These are phyloP conservation scores for rabbit (Oryctolagus cuniculus) DNA, from an alignment of 2,113 vertebrate species.

Conservation along the genomic window mOryCun1.1 NC_091440.1:40487001-40487500, in stretches of 20 bases:
- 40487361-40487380: constrained; percentile 56
- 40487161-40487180: not conserved
- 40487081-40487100: not conserved
- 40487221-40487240: constrained; percentile 54
- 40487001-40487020: not conserved
- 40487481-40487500: constrained; percentile 68
- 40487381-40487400: not conserved
- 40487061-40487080: not conserved
- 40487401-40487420: too few relatives aligned
- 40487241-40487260: constrained; percentile 65
- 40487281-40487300: constrained; percentile 69
- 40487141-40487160: constrained; percentile 41
- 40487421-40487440: not conserved
- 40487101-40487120: constrained; percentile 1
- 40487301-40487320: not conserved
- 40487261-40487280: constrained; percentile 49
- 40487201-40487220: constrained; percentile 66
- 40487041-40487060: not conserved
- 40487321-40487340: constrained; percentile 16
- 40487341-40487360: constrained; percentile 24
- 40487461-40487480: not conserved
- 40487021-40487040: not conserved
- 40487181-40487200: constrained; percentile 58
- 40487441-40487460: not conserved
- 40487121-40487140: not conserved